Percentiles rank a stretch among this genome's conserved stretches.
phyloP scores from a whole-genome alignment of 2,113 vertebrate species.

The Thamnaconus septentrionalis region DNA sequence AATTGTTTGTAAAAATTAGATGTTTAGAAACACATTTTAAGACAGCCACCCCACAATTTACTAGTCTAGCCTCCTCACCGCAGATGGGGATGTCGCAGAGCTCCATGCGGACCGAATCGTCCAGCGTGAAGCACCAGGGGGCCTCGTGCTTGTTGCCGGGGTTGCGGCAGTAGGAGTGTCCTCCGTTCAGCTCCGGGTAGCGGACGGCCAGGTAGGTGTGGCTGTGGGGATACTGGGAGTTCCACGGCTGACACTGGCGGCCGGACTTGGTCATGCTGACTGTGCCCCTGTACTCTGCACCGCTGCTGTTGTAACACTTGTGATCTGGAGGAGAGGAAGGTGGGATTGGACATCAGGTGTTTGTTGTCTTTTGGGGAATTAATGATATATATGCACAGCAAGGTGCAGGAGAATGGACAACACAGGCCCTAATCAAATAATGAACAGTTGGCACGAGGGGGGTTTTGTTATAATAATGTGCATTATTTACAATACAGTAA shows the following conservation, averaged over 20 bases:
- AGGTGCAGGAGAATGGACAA: no score
- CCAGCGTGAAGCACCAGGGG: slow-evolving; percentile 97
- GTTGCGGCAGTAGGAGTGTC: slow-evolving; percentile 98
- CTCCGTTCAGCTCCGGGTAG: slow-evolving; percentile 92
- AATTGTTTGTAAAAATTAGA: no score
- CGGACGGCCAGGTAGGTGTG: slow-evolving; percentile 88
- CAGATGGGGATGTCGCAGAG: slow-evolving; percentile 92
- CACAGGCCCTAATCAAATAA: no score
- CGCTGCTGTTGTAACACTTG: slow-evolving; percentile 93
- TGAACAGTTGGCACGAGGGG: no score
- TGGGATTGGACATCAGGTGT: background rate
- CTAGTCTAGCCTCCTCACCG: slow-evolving; percentile 72
- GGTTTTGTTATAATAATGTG: no score
- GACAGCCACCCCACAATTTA: background rate
- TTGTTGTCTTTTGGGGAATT: background rate
- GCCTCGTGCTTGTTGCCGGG: slow-evolving; percentile 92
- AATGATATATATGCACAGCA: no score
- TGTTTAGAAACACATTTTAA: no score
- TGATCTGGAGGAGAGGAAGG: slow-evolving; percentile 79
- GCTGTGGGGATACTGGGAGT: slow-evolving; percentile 96
- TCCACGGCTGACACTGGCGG: slow-evolving; percentile 98
- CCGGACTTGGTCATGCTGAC: slow-evolving; percentile 90
- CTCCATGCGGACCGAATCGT: slow-evolving; percentile 92
- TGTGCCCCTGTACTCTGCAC: slow-evolving; percentile 90
- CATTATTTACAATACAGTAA: no score